Evolutionary conservation across 2,797 vertebrate genomes (phyloP).

Genomic region (Gymnoscopelus microlampas): DNA sequence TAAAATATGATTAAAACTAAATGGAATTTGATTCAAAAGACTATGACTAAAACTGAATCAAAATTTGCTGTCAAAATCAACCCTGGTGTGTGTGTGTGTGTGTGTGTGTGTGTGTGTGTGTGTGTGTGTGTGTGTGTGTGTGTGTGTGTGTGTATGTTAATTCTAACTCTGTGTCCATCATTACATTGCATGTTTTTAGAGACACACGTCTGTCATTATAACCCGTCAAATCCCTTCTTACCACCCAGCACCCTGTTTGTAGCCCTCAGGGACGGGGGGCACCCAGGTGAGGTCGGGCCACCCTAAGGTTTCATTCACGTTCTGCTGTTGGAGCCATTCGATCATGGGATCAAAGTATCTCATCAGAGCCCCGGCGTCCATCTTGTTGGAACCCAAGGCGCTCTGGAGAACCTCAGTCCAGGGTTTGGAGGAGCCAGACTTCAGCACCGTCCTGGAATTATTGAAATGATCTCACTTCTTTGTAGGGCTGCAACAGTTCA

Average conservation of each 20-base stretch:
- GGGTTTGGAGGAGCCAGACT: slow-evolving; percentile 84
- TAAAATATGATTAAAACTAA: too few species aligned
- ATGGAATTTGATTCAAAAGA: too few species aligned
- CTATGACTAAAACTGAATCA: too few species aligned
- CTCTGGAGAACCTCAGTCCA: slow-evolving; percentile 88
- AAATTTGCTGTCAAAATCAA: too few species aligned
- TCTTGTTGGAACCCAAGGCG: slow-evolving; percentile 77
- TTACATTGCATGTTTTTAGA: too few species aligned
- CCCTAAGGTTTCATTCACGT: slow-evolving; percentile 86
- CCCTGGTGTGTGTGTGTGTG: not conserved
- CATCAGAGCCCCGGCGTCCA: slow-evolving; percentile 87
- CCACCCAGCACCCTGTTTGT: slow-evolving; percentile 88
- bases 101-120: not conserved
- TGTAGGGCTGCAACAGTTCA: not conserved
- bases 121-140: too few species aligned
- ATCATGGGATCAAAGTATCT: slow-evolving; percentile 90
- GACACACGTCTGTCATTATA: too few species aligned
- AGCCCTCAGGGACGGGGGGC: slow-evolving; percentile 90
- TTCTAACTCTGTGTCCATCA: not conserved
- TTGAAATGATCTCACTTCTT: not conserved
- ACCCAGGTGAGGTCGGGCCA: slow-evolving; percentile 95
- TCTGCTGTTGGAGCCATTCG: slow-evolving; percentile 88
- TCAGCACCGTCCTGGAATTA: slow-evolving; percentile 82
- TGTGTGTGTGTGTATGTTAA: not conserved
- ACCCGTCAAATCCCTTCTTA: slow-evolving; percentile 66